Conservation (phyloP, 2,797 vertebrate species). For the Spinibarbus caldwelli region DNA sequence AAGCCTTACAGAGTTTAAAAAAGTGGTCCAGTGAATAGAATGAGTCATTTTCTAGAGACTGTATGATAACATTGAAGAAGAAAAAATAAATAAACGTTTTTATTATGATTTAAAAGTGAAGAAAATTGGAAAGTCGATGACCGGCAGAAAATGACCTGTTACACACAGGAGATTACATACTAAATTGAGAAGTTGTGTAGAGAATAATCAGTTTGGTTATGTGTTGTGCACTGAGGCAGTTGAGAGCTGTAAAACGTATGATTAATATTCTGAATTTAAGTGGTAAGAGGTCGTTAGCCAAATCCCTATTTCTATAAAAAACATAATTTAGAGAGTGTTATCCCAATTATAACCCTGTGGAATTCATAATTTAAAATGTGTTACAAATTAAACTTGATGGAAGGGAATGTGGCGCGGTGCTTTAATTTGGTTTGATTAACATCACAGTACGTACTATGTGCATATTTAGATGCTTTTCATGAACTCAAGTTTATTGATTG, state of each 20-base stretch:
- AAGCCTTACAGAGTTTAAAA: not conserved
- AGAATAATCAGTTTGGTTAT: not conserved
- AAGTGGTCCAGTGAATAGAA: not conserved
- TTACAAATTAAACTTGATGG: conserved; percentile 45
- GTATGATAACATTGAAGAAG: not conserved
- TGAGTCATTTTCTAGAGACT: not conserved
- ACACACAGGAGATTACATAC: not conserved
- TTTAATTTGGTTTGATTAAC: conserved; percentile 40
- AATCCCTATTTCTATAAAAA: conserved; percentile 7
- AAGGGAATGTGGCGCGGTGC: conserved; percentile 11
- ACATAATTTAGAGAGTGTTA: conserved; percentile 19
- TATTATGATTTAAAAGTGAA: not conserved
- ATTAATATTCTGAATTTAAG: conserved; percentile 21
- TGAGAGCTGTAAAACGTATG: conserved; percentile 2
- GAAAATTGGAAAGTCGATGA: not conserved
- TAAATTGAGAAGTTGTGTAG: not conserved
- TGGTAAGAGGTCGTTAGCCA: conserved; percentile 1
- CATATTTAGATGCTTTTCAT: conserved; percentile 31
- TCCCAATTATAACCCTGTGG: conserved; percentile 30
- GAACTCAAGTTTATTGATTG: conserved; percentile 37
- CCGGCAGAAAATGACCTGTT: not conserved
- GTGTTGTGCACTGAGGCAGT: not conserved
- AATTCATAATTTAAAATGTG: conserved; percentile 41
- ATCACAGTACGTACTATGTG: conserved; percentile 28
- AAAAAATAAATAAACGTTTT: not conserved